Conservation (phyloP, 2,888 invertebrate genomes). For the Chaitophorus viminalis region DNA sequence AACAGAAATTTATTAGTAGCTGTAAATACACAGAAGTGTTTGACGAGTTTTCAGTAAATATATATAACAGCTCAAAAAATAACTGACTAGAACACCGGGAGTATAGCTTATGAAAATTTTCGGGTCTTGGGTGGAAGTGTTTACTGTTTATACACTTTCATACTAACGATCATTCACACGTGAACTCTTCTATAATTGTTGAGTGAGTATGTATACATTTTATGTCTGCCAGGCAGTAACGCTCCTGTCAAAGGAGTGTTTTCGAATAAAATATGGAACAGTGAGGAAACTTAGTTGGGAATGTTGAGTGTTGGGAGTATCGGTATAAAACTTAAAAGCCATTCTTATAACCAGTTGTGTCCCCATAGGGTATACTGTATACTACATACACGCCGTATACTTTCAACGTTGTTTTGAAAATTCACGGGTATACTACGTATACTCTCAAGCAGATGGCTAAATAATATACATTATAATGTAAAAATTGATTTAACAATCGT, state of each 20-base stretch:
- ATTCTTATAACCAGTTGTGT: no score
- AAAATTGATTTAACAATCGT: no score
- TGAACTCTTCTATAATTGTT: constrained; percentile 19
- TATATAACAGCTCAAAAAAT: constrained; percentile 37
- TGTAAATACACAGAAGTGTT: constrained; percentile 16
- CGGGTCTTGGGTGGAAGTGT: constrained; percentile 11
- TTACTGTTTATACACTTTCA: constrained; percentile 17
- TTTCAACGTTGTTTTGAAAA: no score
- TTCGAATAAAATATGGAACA: constrained; percentile 4
- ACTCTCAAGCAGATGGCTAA: no score
- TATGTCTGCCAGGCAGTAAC: constrained; percentile 18
- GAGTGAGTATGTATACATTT: constrained; percentile 35
- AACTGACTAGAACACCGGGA: background rate
- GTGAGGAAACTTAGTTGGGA: background rate
- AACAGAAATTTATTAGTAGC: constrained; percentile 32
- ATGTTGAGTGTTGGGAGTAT: no score
- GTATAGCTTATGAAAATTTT: background rate
- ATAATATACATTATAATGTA: no score
- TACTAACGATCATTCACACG: constrained; percentile 7
- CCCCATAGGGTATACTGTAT: no score
- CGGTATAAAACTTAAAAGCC: background rate
- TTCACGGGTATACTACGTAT: no score
- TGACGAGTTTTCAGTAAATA: constrained; percentile 33
- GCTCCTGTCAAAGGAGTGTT: constrained; percentile 2
- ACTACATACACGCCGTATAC: no score